Evolutionary conservation across 2,888 invertebrate species (phyloP).

Genomic region (Dasypogon diadema): DNA sequence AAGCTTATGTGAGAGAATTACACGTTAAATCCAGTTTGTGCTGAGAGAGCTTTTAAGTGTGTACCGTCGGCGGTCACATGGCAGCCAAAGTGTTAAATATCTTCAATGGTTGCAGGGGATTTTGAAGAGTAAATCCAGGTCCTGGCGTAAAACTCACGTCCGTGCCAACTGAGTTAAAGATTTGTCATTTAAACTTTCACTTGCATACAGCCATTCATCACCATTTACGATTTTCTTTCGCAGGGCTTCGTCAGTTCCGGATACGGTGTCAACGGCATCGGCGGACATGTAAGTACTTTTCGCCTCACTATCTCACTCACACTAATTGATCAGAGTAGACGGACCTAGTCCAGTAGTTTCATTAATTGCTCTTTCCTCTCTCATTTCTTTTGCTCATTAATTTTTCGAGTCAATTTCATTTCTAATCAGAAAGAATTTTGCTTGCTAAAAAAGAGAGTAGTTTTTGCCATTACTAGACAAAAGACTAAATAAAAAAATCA

Average conservation of each 20-base stretch:
- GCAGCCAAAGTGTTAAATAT: too few relatives aligned
- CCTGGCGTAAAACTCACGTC: too few relatives aligned
- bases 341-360: slow-evolving; percentile 8
- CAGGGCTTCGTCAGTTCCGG: slow-evolving; percentile 98
- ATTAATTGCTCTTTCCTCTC: slow-evolving; percentile 13
- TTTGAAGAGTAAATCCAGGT: too few relatives aligned
- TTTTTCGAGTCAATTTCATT: neutral
- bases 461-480: neutral
- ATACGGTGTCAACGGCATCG: slow-evolving; percentile 96
- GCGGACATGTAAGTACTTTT: slow-evolving; percentile 77
- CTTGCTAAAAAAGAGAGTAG: neutral
- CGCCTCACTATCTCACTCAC: neutral
- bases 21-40: too few relatives aligned
- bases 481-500: neutral
- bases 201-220: too few relatives aligned
- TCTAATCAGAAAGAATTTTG: slow-evolving; percentile 1
- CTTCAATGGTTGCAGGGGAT: too few relatives aligned
- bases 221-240: too few relatives aligned
- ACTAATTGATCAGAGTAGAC: neutral
- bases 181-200: too few relatives aligned
- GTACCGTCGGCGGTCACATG: too few relatives aligned
- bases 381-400: slow-evolving; percentile 38
- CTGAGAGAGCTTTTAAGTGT: too few relatives aligned
- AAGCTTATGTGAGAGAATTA: too few relatives aligned
- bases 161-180: too few relatives aligned